Base-by-base conservation (phyloP, 2,113 vertebrate species). In the Ivindomyrus marchei region DNA sequence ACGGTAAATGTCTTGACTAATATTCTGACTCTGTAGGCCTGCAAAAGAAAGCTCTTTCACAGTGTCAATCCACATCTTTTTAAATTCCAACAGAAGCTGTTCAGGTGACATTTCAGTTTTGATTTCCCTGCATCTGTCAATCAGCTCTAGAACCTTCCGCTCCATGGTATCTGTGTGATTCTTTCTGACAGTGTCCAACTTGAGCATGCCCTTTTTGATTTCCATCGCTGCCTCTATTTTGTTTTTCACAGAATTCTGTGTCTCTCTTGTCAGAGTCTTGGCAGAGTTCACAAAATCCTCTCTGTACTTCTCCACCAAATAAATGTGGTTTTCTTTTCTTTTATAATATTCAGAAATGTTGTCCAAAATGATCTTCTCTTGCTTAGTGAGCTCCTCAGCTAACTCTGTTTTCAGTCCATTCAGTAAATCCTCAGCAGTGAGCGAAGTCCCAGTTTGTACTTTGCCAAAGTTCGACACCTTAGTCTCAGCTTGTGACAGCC, bases 391-490 rank as follows among this genome's bases (percentile, higher is more conserved):
- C 52, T 91, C 53, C 0, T 4, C 3, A 11, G 2, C 5, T 10
- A 45, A 88, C 11, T 89, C 89, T 31, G 7, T 4, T 80, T 90
- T 86, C 49, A 93, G 70, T 1, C 27, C 0, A 2, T 7, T 89
- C 36, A 53, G 42, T n/a, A 88, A 89, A 42, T 85, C 21, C 21
- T 42, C 83, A 17, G 36, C 31, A n/a, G 58, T 31, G n/a, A 92
- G 77, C 85, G 19, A 47, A 53, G 9, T 8, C 15, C 90, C 27
- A 53, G 49, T 90, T 91, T 87, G 89, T 45, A 90, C 1, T 27
- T 91, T 92, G 3, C 90, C 93, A 42, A 91, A 94, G 86, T 95
- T 95, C 1, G 90, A 92, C 52, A 95, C 92, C 27, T 1, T 93
- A 10, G 91, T 93, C 90, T 95, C 93, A 84, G 94, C 80, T 11